Evolutionary conservation across 1,140 invertebrate genomes (phyloP).

Genomic region (Callitettix versicolor): DNA sequence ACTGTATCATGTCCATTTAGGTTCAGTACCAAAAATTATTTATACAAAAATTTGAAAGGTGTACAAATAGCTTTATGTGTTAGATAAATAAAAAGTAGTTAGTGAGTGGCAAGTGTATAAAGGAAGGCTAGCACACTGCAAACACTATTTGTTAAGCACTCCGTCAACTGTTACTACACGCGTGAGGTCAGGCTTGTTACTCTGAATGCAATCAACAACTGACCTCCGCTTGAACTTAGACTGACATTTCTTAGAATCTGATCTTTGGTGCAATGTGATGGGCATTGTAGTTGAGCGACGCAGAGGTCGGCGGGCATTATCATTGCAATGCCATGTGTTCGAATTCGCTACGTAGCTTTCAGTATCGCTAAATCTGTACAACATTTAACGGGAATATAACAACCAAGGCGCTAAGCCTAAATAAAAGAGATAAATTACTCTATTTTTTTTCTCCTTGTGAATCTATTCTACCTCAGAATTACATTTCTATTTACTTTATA

Average conservation of each 20-base stretch:
- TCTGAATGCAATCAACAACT: not conserved
- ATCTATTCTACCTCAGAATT: too few relatives aligned
- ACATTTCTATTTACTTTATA: too few relatives aligned
- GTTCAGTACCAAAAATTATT: too few relatives aligned
- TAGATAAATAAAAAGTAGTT: not conserved
- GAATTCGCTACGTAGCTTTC: constrained; percentile 14
- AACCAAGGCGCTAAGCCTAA: not conserved
- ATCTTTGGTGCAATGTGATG: constrained; percentile 3
- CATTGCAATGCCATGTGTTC: constrained; percentile 5
- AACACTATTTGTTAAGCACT: too few relatives aligned
- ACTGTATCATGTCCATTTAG: too few relatives aligned
- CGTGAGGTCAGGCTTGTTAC: too few relatives aligned
- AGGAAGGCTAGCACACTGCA: too few relatives aligned
- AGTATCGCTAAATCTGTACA: constrained; percentile 19
- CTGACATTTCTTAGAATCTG: constrained; percentile 10
- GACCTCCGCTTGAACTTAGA: constrained; percentile 16
- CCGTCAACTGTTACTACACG: too few relatives aligned
- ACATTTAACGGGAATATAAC: not conserved
- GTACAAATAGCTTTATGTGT: not conserved
- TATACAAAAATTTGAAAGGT: not conserved
- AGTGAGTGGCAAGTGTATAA: too few relatives aligned
- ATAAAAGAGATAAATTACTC: not conserved
- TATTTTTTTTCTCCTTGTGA: too few relatives aligned
- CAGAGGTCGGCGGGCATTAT: not conserved
- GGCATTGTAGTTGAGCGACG: constrained; percentile 17